Evolutionary conservation across 2,888 invertebrate species (phyloP), one percentile per base, ranked within the genome.

Genomic region (Rosalia funebris): DNA sequence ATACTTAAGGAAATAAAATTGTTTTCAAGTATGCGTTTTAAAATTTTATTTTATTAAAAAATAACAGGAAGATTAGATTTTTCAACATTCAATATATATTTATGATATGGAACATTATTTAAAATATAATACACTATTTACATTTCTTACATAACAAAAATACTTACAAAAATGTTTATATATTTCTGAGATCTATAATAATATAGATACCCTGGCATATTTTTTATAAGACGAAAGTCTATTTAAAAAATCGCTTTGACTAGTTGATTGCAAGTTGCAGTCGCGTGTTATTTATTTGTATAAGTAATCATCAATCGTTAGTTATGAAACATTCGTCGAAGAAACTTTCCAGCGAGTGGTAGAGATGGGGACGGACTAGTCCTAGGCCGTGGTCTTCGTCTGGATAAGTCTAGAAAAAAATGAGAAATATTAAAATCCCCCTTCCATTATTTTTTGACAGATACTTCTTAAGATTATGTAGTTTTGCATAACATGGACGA

Each of bases 381-480:
- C 85, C 83, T 61, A 97, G 83, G n/a, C 91, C 89, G 77, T 97
- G 97, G 75, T 94, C 93, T 83, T 96, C 95, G 78, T 97, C 97
- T 0, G 96, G 91, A 81, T 98, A 98, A 65, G 92, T 92, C 96
- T 96, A 86, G 58, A 83, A 83, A 69, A 76, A n/a, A n/a, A n/a
- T n/a, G n/a, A n/a, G n/a, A n/a, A n/a, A n/a, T n/a, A n/a, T n/a
- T n/a, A n/a, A n/a, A n/a, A n/a, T n/a, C n/a, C n/a, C n/a, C n/a
- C n/a, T n/a, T n/a, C n/a, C n/a, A n/a, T n/a, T n/a, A n/a, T n/a
- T n/a, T n/a, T n/a, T n/a, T n/a, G n/a, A n/a, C n/a, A n/a, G n/a
- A n/a, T n/a, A n/a, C n/a, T n/a, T n/a, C n/a, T n/a, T n/a, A n/a
- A n/a, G n/a, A n/a, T n/a, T n/a, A n/a, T n/a, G n/a, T n/a, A n/a